A percentile compares a stretch with the other conserved stretches of the same genome.
Evolutionary conservation across 1,140 invertebrate species (phyloP).

Genomic region (Neuroterus valhalla): DNA sequence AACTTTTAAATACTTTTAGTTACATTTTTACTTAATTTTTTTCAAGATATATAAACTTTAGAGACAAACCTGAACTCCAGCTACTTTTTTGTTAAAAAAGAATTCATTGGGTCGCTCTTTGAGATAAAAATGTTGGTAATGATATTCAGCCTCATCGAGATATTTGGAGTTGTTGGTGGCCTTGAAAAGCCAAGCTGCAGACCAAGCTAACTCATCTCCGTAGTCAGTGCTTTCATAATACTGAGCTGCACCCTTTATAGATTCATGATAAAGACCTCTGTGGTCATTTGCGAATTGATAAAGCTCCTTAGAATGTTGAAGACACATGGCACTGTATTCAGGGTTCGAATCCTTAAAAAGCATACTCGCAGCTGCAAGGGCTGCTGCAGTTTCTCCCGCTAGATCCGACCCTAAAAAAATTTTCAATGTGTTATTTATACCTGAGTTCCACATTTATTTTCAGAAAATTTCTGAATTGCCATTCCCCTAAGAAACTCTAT

Average conservation of each 20-base stretch:
- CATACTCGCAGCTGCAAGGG: constrained; percentile 77
- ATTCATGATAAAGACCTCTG: constrained; percentile 77
- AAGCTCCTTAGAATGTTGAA: constrained; percentile 76
- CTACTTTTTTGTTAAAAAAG: constrained; percentile 78
- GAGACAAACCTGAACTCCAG: constrained; percentile 76
- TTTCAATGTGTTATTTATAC: too few species aligned
- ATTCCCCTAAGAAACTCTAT: not conserved
- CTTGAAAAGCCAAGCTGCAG: constrained; percentile 79
- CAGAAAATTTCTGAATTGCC: not conserved
- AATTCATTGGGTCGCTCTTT: constrained; percentile 71
- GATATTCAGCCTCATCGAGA: constrained; percentile 74
- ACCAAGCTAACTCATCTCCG: constrained; percentile 80
- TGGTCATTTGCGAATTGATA: constrained; percentile 78
- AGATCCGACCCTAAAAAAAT: constrained; percentile 77
- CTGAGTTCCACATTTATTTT: not conserved
- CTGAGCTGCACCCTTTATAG: constrained; percentile 75
- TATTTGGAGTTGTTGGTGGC: constrained; percentile 77
- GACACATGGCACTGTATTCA: constrained; percentile 72
- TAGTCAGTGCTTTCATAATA: constrained; percentile 79
- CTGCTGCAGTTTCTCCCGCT: constrained; percentile 79
- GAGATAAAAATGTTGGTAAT: constrained; percentile 75
- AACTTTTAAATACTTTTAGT: too few species aligned
- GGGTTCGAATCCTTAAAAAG: constrained; percentile 73
- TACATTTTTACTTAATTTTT: too few species aligned
- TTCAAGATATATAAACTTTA: not conserved